phyloP scores from a whole-genome alignment of 2,797 vertebrate genomes.

The Sebastolobus alascanus region DNA sequence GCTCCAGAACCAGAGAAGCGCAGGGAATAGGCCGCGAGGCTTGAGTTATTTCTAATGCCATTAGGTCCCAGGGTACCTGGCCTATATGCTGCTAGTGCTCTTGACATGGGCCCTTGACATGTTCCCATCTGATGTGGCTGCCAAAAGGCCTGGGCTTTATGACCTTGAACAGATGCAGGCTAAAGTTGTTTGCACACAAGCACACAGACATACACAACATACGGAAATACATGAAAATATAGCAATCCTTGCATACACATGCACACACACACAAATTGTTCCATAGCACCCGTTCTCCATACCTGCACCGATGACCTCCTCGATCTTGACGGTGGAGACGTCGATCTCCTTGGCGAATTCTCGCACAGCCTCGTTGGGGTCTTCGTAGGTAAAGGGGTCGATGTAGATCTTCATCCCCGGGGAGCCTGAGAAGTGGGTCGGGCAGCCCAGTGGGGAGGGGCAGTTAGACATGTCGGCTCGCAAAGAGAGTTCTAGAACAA shows the following conservation, averaged over 20 bases:
- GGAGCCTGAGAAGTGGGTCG: constrained; percentile 92
- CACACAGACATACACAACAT: constrained; percentile 11
- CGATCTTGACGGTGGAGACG: constrained; percentile 99
- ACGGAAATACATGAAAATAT: neutral
- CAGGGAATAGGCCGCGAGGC: constrained; percentile 43
- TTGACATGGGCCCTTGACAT: constrained; percentile 64
- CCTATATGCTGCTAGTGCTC: constrained; percentile 68
- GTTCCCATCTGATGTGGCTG: constrained; percentile 45
- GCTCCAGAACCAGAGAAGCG: constrained; percentile 50
- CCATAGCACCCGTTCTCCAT: constrained; percentile 19
- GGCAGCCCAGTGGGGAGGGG: constrained; percentile 89
- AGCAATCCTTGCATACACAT: neutral
- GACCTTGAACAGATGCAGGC: constrained; percentile 47
- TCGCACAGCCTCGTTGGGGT: constrained; percentile 97
- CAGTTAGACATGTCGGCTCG: constrained; percentile 89
- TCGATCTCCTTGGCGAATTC: constrained; percentile 99
- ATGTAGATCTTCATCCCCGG: constrained; percentile 99
- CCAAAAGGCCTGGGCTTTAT: constrained; percentile 35
- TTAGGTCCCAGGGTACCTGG: constrained; percentile 67
- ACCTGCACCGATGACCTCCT: constrained; percentile 99
- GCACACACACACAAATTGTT: neutral
- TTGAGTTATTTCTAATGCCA: constrained; percentile 71
- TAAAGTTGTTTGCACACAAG: constrained; percentile 38
- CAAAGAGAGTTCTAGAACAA: constrained; percentile 88
- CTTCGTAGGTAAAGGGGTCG: constrained; percentile 98